Base-by-base conservation (phyloP, 1,140 invertebrate genomes). In the Anagrus nilaparvatae region DNA sequence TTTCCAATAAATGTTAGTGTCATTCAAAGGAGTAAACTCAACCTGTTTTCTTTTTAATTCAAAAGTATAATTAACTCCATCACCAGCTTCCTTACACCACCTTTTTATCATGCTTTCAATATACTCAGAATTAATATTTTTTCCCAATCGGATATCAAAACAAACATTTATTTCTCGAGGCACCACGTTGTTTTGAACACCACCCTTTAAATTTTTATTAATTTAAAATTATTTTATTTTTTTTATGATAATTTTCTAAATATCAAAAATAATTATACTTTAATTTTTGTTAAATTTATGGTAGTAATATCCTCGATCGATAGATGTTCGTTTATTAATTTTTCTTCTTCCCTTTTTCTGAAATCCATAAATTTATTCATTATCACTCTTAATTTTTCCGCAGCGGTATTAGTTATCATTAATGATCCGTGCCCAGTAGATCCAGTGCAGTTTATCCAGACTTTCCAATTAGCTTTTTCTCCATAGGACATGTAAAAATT, bases 101-200 rank as follows among this genome's bases (percentile, higher is more conserved):
- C 70, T 55, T 14, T 79, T 66, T 0, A 95, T 75, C 58, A 70
- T 78, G 4, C 72, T 66, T 56, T 89, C 81, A 54, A 94, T 81
- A 47, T 80, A 73, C 0, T 65, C 60, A 16, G 82, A 72, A 60
- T 89, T 71, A 4, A 79, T 71, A 6, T 76, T 73, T 1, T 84
- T 71, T 1, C 87, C 76, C 5, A 95, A 58, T 2, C 92, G 75
- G 19, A 90, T 69, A 61, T 97, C 91, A 59, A 94, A 89, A 16
- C 71, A 71, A 2, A 79, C 82, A 0, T 64, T 71, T 21, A 96
- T 58, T 54, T 84, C 74, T 29, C 81, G 77, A 1, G 93, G 93
- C 32, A 97, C 73, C 3, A 97, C 88, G 65, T 97, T 97, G n/a
- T 76, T 70, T 62, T 95, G 90, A 2, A 93, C 77, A 9, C 92